Percentiles rank a stretch among this genome's conserved stretches.
Conservation (phyloP, 2,888 invertebrate species). For the Tineola bisselliella region DNA sequence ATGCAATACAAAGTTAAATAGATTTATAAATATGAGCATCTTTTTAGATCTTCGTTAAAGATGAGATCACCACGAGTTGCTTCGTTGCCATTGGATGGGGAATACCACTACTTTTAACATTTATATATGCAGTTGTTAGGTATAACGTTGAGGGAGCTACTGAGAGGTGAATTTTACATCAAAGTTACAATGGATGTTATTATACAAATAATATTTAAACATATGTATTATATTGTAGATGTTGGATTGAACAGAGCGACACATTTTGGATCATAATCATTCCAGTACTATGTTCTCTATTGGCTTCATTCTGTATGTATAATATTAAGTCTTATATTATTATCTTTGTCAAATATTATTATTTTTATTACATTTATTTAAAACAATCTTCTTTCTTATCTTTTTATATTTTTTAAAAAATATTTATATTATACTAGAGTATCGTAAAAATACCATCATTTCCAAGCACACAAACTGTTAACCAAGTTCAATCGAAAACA, state of each 20-base stretch:
- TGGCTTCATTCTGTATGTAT: slow-evolving; percentile 67
- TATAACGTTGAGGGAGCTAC: slow-evolving; percentile 28
- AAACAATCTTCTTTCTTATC: too few relatives aligned
- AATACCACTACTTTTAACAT: slow-evolving; percentile 61
- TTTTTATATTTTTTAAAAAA: too few relatives aligned
- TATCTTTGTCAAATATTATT: too few relatives aligned
- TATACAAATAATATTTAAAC: background rate
- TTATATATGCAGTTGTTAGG: slow-evolving; percentile 46
- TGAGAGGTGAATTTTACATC: background rate
- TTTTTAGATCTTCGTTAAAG: slow-evolving; percentile 74
- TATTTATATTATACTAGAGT: too few relatives aligned
- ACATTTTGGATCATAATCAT: slow-evolving; percentile 72
- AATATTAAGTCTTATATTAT: too few relatives aligned
- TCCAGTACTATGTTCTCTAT: slow-evolving; percentile 69
- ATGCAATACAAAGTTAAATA: too few relatives aligned
- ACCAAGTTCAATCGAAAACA: too few relatives aligned
- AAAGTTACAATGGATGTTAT: background rate
- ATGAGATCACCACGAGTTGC: slow-evolving; percentile 75
- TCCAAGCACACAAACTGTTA: too few relatives aligned
- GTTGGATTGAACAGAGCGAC: slow-evolving; percentile 74
- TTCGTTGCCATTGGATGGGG: slow-evolving; percentile 77
- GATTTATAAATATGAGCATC: slow-evolving; percentile 13
- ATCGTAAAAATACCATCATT: too few relatives aligned
- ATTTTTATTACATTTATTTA: too few relatives aligned
- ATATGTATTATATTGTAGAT: slow-evolving; percentile 44